Evolutionary conservation across 1,140 invertebrate genomes (phyloP).

Genomic region (Heterodera carotae): DNA sequence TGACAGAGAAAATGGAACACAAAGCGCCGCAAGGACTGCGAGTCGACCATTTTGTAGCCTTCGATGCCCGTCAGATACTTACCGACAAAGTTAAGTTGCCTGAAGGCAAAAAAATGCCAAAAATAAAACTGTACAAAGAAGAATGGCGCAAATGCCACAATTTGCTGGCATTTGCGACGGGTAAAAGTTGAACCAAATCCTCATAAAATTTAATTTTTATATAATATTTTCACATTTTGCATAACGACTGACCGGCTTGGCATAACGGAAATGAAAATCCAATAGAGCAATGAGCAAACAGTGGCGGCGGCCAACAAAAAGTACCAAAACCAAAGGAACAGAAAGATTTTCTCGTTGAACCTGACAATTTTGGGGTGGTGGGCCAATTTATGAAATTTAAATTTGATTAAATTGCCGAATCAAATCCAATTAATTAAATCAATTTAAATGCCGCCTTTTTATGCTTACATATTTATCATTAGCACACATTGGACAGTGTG

Average conservation of each 20-base stretch:
- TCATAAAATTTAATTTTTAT: background rate
- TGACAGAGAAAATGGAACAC: constrained; percentile 64
- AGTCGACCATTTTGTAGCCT: constrained; percentile 66
- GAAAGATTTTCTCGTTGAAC: constrained; percentile 75
- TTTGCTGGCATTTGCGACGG: background rate
- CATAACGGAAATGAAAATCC: constrained; percentile 65
- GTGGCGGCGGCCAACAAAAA: constrained; percentile 63
- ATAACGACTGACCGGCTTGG: constrained; percentile 63
- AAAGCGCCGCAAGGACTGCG: constrained; percentile 62
- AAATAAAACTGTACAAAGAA: too few relatives aligned
- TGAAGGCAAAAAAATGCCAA: too few relatives aligned
- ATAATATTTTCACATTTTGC: background rate
- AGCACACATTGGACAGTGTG: constrained; percentile 65
- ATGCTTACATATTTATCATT: constrained; percentile 76
- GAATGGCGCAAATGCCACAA: background rate
- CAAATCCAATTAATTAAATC: background rate
- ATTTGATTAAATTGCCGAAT: too few relatives aligned
- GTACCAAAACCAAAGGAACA: constrained; percentile 66
- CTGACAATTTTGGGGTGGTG: too few relatives aligned
- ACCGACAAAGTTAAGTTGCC: constrained; percentile 65
- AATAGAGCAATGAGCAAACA: constrained; percentile 65
- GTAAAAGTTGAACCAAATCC: background rate
- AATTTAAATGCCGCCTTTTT: too few relatives aligned
- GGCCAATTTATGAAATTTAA: too few relatives aligned
- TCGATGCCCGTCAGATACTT: constrained; percentile 65